A percentile compares a stretch with the other conserved stretches of the same genome.
These are phyloP conservation scores for Glossosoma conforme DNA, from an alignment of 1,140 invertebrate species.

Conservation along the genomic window DNA sequence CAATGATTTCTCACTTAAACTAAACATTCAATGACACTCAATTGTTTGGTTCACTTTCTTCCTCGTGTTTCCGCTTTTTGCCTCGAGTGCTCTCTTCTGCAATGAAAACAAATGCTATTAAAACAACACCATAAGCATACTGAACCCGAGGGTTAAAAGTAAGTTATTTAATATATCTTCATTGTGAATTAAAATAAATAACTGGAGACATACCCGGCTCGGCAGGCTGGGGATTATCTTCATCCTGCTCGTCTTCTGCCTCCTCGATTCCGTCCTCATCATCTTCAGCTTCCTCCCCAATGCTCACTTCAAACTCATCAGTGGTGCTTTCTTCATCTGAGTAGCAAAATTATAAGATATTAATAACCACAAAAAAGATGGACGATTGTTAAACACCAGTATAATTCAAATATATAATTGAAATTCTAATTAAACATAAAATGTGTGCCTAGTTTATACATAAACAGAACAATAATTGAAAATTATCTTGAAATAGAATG, in stretches of 20 bases:
- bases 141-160: too few relatives aligned
- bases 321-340: slow-evolving; percentile 63
- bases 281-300: slow-evolving; percentile 60
- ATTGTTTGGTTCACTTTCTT: slow-evolving; percentile 40
- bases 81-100: slow-evolving; percentile 49
- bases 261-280: slow-evolving; percentile 58
- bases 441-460: too few relatives aligned
- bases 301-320: slow-evolving; percentile 57
- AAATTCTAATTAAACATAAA: too few relatives aligned
- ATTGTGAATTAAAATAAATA: slow-evolving; percentile 4
- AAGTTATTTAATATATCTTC: slow-evolving; percentile 6
- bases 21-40: slow-evolving; percentile 37
- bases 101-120: slow-evolving; percentile 2
- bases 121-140: too few relatives aligned
- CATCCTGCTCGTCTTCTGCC: slow-evolving; percentile 45
- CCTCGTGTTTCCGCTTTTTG: slow-evolving; percentile 51
- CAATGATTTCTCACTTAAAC: slow-evolving; percentile 25
- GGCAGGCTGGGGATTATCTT: slow-evolving; percentile 31
- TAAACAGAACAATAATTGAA: too few relatives aligned
- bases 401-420: too few relatives aligned
- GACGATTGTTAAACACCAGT: too few relatives aligned
- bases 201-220: slow-evolving; percentile 17
- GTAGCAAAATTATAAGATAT: too few relatives aligned
- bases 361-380: too few relatives aligned
- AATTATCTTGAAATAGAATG: too few relatives aligned